phyloP scores from a whole-genome alignment of 2,888 invertebrate genomes.

The Troides oblongomaculatus region DNA sequence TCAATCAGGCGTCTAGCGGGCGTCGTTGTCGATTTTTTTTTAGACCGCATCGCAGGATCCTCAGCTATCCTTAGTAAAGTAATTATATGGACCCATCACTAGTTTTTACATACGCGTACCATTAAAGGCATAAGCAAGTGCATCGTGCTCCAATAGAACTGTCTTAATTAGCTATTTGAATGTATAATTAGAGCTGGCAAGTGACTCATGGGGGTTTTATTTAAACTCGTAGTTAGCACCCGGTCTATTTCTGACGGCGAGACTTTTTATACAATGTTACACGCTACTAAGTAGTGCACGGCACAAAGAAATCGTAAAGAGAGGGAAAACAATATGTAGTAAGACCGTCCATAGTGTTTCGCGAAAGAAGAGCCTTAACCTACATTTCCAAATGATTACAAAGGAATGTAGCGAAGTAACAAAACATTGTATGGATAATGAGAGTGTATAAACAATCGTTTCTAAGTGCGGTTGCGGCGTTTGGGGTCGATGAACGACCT shows the following conservation, averaged over 20 bases:
- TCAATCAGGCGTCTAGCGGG: conserved; percentile 9
- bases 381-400: conserved; percentile 70
- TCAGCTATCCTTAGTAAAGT: conserved; percentile 18
- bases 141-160: conserved; percentile 21
- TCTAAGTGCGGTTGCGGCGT: conserved; percentile 37
- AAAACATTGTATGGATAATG: conserved; percentile 72
- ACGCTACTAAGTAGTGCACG: conserved; percentile 14
- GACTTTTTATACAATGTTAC: conserved; percentile 24
- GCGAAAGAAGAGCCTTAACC: conserved; percentile 72
- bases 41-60: conserved; percentile 20
- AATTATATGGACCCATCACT: conserved; percentile 5
- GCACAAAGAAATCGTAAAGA: conserved; percentile 32
- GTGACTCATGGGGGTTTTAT: conserved; percentile 23
- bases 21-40: conserved; percentile 19
- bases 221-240: conserved; percentile 15
- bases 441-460: conserved; percentile 68
- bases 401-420: conserved; percentile 76
- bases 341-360: conserved; percentile 41
- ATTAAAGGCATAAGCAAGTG: conserved; percentile 22
- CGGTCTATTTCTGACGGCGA: conserved; percentile 22
- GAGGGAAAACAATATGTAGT: conserved; percentile 38
- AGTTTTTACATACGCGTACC: conserved; percentile 19
- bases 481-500: conserved; percentile 76
- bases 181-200: conserved; percentile 21
- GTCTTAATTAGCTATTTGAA: conserved; percentile 26